Percentiles rank a stretch among this genome's conserved stretches.
Conservation (phyloP, 2,797 vertebrate species). For the Aplochiton taeniatus region DNA sequence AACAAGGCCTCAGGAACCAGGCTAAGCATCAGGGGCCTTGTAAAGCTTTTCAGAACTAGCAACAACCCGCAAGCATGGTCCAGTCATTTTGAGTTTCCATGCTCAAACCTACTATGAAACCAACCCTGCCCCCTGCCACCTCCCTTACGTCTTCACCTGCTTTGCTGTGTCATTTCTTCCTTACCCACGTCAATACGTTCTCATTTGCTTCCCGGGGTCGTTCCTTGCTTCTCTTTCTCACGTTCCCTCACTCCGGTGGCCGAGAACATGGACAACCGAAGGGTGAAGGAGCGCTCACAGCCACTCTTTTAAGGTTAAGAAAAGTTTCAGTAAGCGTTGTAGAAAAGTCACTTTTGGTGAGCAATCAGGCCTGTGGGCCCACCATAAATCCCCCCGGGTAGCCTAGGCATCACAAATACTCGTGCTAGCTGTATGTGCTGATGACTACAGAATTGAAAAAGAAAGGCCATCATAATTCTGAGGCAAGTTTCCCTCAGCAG, state of each 20-base stretch:
- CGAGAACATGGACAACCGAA: slow-evolving; percentile 14
- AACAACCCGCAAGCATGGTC: not conserved
- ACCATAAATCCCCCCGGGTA: slow-evolving; percentile 81
- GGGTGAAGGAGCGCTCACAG: slow-evolving; percentile 49
- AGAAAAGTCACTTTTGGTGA: slow-evolving; percentile 78
- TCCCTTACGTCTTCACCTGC: slow-evolving; percentile 7
- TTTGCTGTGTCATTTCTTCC: not conserved
- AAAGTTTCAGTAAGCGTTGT: slow-evolving; percentile 77
- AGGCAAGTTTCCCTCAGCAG: slow-evolving; percentile 93
- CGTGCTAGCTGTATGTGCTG: slow-evolving; percentile 89
- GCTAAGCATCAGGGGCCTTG: slow-evolving; percentile 19
- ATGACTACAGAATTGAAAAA: slow-evolving; percentile 99
- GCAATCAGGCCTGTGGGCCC: slow-evolving; percentile 83
- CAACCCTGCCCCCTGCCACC: not conserved
- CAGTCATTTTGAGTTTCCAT: too few relatives aligned
- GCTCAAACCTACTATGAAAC: slow-evolving; percentile 32
- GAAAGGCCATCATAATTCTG: slow-evolving; percentile 98
- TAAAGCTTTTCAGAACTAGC: too few relatives aligned
- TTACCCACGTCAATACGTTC: slow-evolving; percentile 9
- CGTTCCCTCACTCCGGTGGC: not conserved
- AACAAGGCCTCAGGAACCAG: slow-evolving; percentile 8
- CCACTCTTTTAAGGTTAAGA: slow-evolving; percentile 64
- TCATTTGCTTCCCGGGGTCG: not conserved
- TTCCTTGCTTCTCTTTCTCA: not conserved
- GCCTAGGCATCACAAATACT: slow-evolving; percentile 88